These are phyloP conservation scores for Capreolus pygargus DNA, from an alignment of 2,113 vertebrate species.

Conservation along the genomic window DNA sequence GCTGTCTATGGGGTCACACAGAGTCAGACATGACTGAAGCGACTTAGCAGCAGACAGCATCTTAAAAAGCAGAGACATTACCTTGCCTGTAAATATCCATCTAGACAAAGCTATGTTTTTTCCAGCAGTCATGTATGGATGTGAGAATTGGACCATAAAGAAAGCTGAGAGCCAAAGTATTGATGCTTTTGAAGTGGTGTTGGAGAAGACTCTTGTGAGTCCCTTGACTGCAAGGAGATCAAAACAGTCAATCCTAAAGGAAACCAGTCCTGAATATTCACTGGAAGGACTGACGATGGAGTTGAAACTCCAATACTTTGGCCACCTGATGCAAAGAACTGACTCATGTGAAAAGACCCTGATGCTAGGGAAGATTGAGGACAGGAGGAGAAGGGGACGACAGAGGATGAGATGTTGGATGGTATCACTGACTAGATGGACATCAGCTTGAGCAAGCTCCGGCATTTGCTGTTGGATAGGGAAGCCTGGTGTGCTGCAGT, in stretches of 20 bases:
- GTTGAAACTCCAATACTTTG: not conserved
- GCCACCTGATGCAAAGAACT: not conserved
- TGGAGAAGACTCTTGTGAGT: not conserved
- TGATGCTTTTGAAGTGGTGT: not conserved
- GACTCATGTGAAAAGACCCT: not conserved
- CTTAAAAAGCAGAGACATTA: not conserved
- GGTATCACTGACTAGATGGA: not conserved
- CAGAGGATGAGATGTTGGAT: not conserved
- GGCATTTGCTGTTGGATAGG: not conserved
- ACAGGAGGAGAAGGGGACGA: not conserved
- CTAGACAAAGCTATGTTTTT: not conserved
- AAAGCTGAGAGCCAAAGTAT: not conserved
- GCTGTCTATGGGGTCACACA: not conserved
- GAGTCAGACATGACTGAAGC: not conserved
- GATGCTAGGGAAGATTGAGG: not conserved
- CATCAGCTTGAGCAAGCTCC: not conserved
- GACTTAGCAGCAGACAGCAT: not conserved
- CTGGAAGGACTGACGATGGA: not conserved
- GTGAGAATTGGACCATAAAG: not conserved
- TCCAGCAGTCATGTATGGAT: not conserved
- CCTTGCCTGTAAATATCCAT: not conserved
- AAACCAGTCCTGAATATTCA: not conserved
- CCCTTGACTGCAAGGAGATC: not conserved
- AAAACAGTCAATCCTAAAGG: not conserved
- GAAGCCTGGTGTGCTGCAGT: not conserved